Percentiles rank a stretch among this genome's conserved stretches.
Evolutionary conservation across 2,888 invertebrate genomes (phyloP).

Genomic region (Molorchus minor): DNA sequence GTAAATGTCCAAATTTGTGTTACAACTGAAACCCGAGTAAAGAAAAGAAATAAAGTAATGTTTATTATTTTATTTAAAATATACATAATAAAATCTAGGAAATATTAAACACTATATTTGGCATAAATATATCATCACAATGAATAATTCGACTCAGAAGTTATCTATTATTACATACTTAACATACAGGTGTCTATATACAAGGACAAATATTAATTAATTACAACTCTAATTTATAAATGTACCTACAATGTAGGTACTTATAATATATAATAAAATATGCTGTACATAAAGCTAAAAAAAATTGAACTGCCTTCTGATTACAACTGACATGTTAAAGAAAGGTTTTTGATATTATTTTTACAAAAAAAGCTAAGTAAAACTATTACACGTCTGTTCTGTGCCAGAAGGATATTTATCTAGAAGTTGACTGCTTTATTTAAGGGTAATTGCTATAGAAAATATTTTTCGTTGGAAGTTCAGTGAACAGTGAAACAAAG

Average conservation of each 20-base stretch:
- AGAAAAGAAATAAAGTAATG: not conserved
- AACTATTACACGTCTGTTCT: too few species aligned
- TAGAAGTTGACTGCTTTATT: too few species aligned
- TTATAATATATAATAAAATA: conserved; percentile 29
- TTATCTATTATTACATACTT: conserved; percentile 50
- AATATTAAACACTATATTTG: conserved; percentile 62
- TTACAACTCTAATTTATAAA: conserved; percentile 31
- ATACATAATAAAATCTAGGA: conserved; percentile 64
- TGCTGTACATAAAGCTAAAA: conserved; percentile 27
- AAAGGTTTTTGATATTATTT: too few species aligned
- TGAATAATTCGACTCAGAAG: conserved; percentile 62
- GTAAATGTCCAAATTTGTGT: not conserved
- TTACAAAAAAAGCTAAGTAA: too few species aligned
- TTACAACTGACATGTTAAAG: too few species aligned
- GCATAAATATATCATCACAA: conserved; percentile 63
- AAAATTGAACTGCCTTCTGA: too few species aligned
- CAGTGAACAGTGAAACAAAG: too few species aligned
- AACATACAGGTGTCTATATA: conserved; percentile 45
- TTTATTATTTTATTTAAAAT: conserved; percentile 62
- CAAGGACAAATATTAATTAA: conserved; percentile 33
- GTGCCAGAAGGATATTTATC: too few species aligned
- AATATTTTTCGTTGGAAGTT: too few species aligned
- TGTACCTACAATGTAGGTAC: conserved; percentile 33
- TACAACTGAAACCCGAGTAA: too few species aligned
- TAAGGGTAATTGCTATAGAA: too few species aligned